Percentiles rank a stretch among this genome's conserved stretches.
Conservation (phyloP, 2,113 vertebrate species). For the Neoarius graeffei region DNA sequence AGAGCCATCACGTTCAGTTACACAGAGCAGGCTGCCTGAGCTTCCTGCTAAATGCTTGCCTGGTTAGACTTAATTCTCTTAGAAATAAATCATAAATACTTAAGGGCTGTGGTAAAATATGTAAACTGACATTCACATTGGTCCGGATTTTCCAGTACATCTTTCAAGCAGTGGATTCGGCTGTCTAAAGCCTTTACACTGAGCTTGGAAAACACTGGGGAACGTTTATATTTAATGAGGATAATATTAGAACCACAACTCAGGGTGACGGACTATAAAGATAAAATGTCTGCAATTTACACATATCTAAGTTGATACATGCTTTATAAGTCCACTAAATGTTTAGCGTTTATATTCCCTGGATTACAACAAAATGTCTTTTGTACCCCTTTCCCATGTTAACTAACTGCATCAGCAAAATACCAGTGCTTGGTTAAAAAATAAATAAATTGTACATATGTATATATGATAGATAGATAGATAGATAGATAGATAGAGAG, state of each 20-base stretch:
- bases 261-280: constrained; percentile 9
- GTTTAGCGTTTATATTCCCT: neutral
- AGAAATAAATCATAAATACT: constrained; percentile 26
- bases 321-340: neutral
- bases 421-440: no score
- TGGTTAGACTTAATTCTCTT: constrained; percentile 19
- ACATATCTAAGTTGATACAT: neutral
- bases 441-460: no score
- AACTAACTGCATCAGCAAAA: neutral
- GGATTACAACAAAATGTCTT: constrained; percentile 1
- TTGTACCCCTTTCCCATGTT: neutral
- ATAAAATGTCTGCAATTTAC: constrained; percentile 48
- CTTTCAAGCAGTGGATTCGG: neutral
- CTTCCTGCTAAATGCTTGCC: constrained; percentile 22
- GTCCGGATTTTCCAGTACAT: constrained; percentile 19
- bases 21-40: constrained; percentile 25
- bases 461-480: no score
- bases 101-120: constrained; percentile 25
- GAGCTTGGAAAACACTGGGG: neutral
- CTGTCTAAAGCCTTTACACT: neutral
- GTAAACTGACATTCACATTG: constrained; percentile 34
- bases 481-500: no score
- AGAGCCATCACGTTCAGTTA: constrained; percentile 34
- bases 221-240: constrained; percentile 30
- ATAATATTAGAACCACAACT: constrained; percentile 24